phyloP scores from a whole-genome alignment of 2,797 vertebrate species.

The Pterois miles region DNA sequence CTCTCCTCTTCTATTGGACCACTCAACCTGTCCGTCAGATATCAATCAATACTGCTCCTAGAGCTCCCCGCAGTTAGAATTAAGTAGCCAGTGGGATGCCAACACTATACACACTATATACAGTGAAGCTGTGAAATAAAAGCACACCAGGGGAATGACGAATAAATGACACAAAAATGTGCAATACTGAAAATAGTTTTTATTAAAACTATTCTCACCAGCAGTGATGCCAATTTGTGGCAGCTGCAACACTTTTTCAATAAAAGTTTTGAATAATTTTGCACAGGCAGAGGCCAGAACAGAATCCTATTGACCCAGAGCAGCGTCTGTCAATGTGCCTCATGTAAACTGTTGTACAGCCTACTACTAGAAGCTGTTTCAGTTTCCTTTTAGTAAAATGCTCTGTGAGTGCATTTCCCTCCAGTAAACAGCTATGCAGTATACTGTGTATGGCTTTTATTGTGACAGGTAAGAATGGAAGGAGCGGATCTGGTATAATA shows the following conservation, averaged over 20 bases:
- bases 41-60: slow-evolving; percentile 40
- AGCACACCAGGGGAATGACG: neutral
- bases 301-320: neutral
- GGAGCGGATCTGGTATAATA: neutral
- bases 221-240: neutral
- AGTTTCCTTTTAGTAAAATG: neutral
- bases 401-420: neutral
- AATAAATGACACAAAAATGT: neutral
- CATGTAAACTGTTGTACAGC: neutral
- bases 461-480: neutral
- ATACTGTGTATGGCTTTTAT: neutral
- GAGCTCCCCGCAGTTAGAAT: neutral
- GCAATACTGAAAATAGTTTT: neutral
- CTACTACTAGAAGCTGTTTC: neutral
- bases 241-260: neutral
- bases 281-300: neutral
- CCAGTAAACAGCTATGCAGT: neutral
- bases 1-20: slow-evolving; percentile 14
- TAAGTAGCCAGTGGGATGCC: neutral
- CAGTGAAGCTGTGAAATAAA: neutral
- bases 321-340: neutral
- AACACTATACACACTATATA: neutral
- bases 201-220: neutral
- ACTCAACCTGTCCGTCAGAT: slow-evolving; percentile 41
- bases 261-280: neutral